These are phyloP conservation scores for Acanthornis magna DNA, from an alignment of 2,797 vertebrate species.

Conservation along the genomic window DNA sequence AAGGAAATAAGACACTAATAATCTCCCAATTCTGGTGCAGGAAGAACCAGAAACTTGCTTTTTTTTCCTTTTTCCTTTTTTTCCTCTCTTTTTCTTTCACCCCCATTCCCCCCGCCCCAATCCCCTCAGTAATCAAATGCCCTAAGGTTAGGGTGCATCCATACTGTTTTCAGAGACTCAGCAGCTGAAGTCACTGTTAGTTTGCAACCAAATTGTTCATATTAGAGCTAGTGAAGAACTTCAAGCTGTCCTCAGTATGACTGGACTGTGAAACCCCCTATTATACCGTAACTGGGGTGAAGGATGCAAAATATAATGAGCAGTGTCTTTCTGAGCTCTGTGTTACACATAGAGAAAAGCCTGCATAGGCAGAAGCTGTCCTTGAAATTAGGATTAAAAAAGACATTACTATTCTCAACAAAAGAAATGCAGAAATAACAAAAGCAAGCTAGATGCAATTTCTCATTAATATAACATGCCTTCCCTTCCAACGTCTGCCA, in stretches of 20 bases:
- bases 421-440: not conserved
- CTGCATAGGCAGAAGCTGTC: not conserved
- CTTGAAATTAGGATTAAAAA: not conserved
- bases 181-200: not conserved
- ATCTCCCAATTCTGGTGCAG: not conserved
- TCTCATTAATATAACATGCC: not conserved
- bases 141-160: not conserved
- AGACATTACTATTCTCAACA: not conserved
- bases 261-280: not conserved
- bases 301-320: not conserved
- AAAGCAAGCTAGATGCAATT: not conserved
- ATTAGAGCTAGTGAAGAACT: not conserved
- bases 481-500: not conserved
- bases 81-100: not conserved
- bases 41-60: not conserved
- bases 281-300: not conserved
- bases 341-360: not conserved
- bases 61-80: not conserved
- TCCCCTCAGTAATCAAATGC: not conserved
- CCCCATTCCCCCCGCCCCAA: rapidly evolving
- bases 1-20: not conserved
- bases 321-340: not conserved
- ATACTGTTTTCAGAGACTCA: not conserved
- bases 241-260: not conserved
- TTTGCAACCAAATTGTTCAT: not conserved